Base-by-base conservation (phyloP, 2,888 invertebrate genomes). In the Lymantria dispar region DNA sequence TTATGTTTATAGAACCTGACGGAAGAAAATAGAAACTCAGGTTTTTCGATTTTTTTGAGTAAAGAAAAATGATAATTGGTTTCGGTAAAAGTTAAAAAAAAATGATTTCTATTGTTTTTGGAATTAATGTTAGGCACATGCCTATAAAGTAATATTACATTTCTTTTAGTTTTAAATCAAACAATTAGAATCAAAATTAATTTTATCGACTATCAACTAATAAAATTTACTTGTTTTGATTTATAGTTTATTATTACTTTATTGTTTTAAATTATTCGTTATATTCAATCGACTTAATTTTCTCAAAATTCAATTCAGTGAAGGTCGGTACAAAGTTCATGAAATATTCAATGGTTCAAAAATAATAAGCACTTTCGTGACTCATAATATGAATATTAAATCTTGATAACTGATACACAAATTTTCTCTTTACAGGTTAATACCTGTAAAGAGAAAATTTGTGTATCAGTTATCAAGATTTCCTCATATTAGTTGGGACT, bases 1-100 rank as follows among this genome's bases (percentile, higher is more conserved):
- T 62, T 62, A 67, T 50, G 33, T 45, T 57, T 50, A 47, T 63
- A 60, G 70, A 52, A 52, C 57, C 52, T 46, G 56, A 45, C 57
- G 14, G 22, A 42, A 49, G 48, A 53, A 54, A 50, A 58, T 44
- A 42, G 12, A 22, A 33, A 33, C 3, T 33, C 10, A 33, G 33
- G 33, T 10, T 33, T 22, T 22, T 22, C 22, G 10, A 33, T 33
- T 33, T n/a, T n/a, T 10, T 33, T 2, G 10, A 33, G 2, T 33
- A 10, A 10, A 33, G 8, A 10, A 33, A 33, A 33, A 33, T 7
- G 10, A 33, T 33, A 33, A 33, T 33, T 33, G 10, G 33, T 33
- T 10, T 33, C 10, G 33, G 10, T 10, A 22, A 5, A 22, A 22
- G 22, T 22, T 22, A 3, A 22, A 22, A 22, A 22, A 22, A 22